phyloP scores from a whole-genome alignment of 2,797 vertebrate species.

The Ciconia nigra region DNA sequence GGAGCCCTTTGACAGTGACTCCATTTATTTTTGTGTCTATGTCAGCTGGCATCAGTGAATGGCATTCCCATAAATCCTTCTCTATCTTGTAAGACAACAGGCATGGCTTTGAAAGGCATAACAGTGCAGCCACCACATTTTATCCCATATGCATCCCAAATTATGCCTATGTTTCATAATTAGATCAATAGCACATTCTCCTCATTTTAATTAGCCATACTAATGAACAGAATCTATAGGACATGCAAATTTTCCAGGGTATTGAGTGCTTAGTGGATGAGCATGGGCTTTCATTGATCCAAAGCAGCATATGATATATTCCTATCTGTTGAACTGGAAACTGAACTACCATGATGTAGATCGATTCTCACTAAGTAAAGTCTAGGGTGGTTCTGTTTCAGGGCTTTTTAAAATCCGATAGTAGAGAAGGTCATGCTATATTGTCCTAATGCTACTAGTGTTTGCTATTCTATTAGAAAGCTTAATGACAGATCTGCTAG shows the following conservation, averaged over 20 bases:
- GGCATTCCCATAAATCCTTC: neutral
- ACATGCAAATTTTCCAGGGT: conserved; percentile 34
- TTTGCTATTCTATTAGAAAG: conserved; percentile 33
- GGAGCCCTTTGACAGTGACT: neutral
- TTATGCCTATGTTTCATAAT: conserved; percentile 33
- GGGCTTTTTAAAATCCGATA: conserved; percentile 64
- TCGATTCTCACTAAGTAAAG: conserved; percentile 75
- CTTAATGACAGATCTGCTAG: neutral
- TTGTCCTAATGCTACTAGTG: conserved; percentile 21
- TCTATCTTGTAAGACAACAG: neutral
- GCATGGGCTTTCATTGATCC: conserved; percentile 75
- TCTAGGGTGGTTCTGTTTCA: conserved; percentile 52
- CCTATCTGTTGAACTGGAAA: conserved; percentile 72
- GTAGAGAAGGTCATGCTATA: conserved; percentile 70
- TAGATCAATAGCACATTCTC: conserved; percentile 7
- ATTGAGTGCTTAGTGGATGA: conserved; percentile 35
- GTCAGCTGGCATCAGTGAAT: neutral
- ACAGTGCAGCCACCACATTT: neutral
- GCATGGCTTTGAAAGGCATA: neutral
- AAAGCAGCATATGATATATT: conserved; percentile 68
- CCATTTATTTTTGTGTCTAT: neutral
- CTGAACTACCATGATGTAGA: conserved; percentile 70
- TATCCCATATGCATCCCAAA: neutral
- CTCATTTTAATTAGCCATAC: conserved; percentile 54
- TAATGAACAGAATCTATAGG: conserved; percentile 31